phyloP scores from a whole-genome alignment of 2,888 invertebrate species.

The Amblyjoppa fuscipennis region DNA sequence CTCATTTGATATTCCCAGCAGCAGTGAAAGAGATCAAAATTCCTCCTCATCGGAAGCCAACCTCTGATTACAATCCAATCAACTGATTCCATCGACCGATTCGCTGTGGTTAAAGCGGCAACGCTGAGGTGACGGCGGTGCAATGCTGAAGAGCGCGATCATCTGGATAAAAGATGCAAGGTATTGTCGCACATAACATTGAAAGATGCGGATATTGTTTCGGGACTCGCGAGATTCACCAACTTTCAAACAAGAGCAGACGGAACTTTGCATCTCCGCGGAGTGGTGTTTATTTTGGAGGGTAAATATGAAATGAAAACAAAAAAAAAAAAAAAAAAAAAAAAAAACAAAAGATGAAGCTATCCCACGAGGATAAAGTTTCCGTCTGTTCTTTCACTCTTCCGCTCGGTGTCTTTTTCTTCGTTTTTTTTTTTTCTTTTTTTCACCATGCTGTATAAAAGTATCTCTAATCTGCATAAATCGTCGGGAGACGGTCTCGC shows the following conservation, averaged over 20 bases:
- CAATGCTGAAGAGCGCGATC: constrained; percentile 20
- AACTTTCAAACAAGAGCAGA: constrained; percentile 35
- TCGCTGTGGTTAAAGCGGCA: no score
- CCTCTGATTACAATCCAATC: no score
- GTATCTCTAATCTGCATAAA: constrained; percentile 63
- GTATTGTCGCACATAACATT: neutral
- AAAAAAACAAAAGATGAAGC: neutral
- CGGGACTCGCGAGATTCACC: neutral
- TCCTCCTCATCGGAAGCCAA: no score
- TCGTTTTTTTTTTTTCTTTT: constrained; percentile 12
- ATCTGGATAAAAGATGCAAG: constrained; percentile 44
- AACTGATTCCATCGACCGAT: no score
- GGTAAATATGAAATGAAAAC: constrained; percentile 4
- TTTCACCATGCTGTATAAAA: neutral
- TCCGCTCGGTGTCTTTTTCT: neutral
- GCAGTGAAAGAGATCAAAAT: no score
- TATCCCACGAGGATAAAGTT: constrained; percentile 15
- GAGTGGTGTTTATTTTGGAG: constrained; percentile 18
- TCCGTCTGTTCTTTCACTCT: constrained; percentile 28
- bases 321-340: constrained; percentile 2
- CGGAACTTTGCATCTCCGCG: constrained; percentile 15
- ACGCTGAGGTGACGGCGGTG: neutral
- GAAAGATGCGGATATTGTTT: neutral
- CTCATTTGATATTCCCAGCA: no score
- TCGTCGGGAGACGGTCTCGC: constrained; percentile 40